phyloP scores from a whole-genome alignment of 2,888 invertebrate species.

The Dendrolimus houi region DNA sequence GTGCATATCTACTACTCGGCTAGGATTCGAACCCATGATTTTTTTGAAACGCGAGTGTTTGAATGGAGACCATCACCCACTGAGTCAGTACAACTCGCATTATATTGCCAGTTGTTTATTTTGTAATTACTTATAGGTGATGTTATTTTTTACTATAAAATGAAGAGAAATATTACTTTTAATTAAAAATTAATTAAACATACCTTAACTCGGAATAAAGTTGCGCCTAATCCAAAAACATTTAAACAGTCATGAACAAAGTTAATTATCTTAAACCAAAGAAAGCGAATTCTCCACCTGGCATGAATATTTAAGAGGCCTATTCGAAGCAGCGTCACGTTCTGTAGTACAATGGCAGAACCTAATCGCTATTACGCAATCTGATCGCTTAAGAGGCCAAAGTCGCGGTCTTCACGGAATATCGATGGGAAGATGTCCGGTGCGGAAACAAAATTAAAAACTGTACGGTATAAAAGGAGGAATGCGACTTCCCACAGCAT shows the following conservation, averaged over 20 bases:
- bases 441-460: constrained; percentile 48
- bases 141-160: too few species aligned
- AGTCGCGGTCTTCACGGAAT: constrained; percentile 59
- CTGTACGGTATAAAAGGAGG: constrained; percentile 42
- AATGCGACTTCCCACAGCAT: constrained; percentile 49
- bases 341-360: constrained; percentile 56
- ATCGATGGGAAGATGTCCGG: constrained; percentile 39
- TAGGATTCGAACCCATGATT: too few species aligned
- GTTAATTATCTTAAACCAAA: constrained; percentile 4
- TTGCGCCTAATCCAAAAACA: neutral
- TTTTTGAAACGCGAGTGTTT: too few species aligned
- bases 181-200: neutral
- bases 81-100: too few species aligned
- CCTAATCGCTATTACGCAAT: constrained; percentile 67
- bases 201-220: neutral
- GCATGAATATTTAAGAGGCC: constrained; percentile 59
- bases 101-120: too few species aligned
- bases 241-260: neutral
- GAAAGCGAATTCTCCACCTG: constrained; percentile 37
- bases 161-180: too few species aligned
- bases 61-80: too few species aligned
- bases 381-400: constrained; percentile 60
- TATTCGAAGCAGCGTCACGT: constrained; percentile 49
- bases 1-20: too few species aligned
- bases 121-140: too few species aligned